Evolutionary conservation across 2,888 invertebrate genomes (phyloP).

Genomic region (Hartigia nigra): DNA sequence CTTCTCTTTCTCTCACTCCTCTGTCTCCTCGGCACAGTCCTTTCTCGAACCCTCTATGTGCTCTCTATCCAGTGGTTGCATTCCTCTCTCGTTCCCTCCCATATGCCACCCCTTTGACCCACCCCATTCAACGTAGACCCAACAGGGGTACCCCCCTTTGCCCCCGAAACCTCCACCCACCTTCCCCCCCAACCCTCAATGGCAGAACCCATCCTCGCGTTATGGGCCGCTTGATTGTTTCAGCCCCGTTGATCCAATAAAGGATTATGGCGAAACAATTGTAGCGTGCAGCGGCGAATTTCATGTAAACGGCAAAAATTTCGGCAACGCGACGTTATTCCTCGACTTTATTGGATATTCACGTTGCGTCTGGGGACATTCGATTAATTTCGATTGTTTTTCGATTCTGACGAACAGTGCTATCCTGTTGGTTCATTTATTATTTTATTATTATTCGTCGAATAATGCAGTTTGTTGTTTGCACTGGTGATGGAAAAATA

Average conservation of each 20-base stretch:
- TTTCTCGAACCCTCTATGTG: conserved; percentile 5
- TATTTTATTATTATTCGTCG: neutral
- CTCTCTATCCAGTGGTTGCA: conserved; percentile 18
- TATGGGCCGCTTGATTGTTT: conserved; percentile 63
- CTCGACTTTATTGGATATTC: neutral
- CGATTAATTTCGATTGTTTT: neutral
- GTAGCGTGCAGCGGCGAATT: conserved; percentile 49
- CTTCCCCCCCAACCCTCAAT: neutral
- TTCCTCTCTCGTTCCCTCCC: conserved; percentile 16
- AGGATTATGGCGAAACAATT: conserved; percentile 64
- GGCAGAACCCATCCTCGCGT: conserved; percentile 47
- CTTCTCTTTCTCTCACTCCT: conserved; percentile 11
- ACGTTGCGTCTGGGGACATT: neutral
- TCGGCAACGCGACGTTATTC: conserved; percentile 5
- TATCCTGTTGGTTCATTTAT: neutral
- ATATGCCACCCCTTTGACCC: conserved; percentile 21
- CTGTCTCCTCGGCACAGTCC: conserved; percentile 10
- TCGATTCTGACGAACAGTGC: neutral
- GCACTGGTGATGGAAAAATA: neutral
- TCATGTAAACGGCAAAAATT: conserved; percentile 35
- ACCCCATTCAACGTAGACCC: conserved; percentile 1
- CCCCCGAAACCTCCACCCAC: too few species aligned
- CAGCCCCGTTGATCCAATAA: conserved; percentile 65
- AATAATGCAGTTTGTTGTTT: neutral
- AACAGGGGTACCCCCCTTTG: too few species aligned